A percentile compares a stretch with the other conserved stretches of the same genome.
phyloP scores from a whole-genome alignment of 2,113 vertebrate genomes.

The Nyctibius bracteatus region DNA sequence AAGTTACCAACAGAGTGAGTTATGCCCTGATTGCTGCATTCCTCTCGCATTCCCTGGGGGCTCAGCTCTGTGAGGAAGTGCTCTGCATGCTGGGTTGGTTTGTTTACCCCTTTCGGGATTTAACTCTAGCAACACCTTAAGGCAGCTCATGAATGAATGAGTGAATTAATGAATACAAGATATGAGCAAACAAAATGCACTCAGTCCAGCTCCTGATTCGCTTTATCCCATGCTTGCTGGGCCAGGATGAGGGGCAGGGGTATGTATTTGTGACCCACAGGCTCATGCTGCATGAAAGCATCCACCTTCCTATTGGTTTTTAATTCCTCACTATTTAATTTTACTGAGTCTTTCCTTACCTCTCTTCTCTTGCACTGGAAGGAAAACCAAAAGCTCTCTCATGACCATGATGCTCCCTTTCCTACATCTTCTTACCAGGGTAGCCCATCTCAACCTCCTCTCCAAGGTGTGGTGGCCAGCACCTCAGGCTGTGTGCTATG shows the following conservation, averaged over 20 bases:
- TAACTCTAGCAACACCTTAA: slow-evolving; percentile 40
- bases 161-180: background rate
- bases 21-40: slow-evolving; percentile 27
- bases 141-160: background rate
- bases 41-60: background rate
- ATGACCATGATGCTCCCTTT: background rate
- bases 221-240: background rate
- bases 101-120: background rate
- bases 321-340: background rate
- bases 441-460: background rate
- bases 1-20: background rate
- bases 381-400: background rate
- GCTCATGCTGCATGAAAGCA: background rate
- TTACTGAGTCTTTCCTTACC: background rate
- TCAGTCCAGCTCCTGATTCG: background rate
- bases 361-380: background rate
- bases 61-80: slow-evolving; percentile 6
- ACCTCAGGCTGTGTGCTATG: accelerated
- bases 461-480: background rate
- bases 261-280: background rate
- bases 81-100: background rate
- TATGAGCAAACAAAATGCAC: background rate
- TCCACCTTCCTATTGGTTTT: background rate
- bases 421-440: background rate
- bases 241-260: background rate